These are phyloP conservation scores for Amiota mariae DNA, from an alignment of 2,888 invertebrate genomes.

Conservation along the genomic window DNA sequence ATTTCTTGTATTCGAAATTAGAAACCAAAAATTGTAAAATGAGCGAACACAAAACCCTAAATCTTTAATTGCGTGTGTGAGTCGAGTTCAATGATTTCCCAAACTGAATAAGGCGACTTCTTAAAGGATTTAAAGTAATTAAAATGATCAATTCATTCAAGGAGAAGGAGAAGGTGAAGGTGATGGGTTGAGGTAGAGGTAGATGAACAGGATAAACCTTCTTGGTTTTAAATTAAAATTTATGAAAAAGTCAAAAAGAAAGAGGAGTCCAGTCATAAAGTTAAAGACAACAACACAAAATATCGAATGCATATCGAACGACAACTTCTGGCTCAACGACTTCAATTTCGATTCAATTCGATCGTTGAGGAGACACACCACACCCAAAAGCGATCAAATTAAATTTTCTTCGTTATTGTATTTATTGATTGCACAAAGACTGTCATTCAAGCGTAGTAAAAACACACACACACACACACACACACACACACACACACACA, in stretches of 20 bases:
- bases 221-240: not conserved
- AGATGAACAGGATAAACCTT: slow-evolving; percentile 12
- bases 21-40: too few relatives aligned
- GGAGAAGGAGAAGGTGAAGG: slow-evolving; percentile 28
- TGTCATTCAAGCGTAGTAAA: not conserved
- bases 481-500: not conserved
- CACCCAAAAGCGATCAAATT: slow-evolving; percentile 26
- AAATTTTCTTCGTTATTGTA: slow-evolving; percentile 13
- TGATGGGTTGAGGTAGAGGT: too few relatives aligned
- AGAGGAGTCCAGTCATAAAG: too few relatives aligned
- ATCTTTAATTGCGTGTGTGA: slow-evolving; percentile 56
- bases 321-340: not conserved
- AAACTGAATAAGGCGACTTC: not conserved
- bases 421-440: slow-evolving; percentile 21
- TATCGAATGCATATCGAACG: too few relatives aligned
- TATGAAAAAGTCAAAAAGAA: not conserved
- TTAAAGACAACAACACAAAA: too few relatives aligned
- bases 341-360: not conserved
- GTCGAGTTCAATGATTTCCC: slow-evolving; percentile 41
- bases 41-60: too few relatives aligned
- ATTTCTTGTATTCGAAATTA: too few relatives aligned
- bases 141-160: slow-evolving; percentile 53
- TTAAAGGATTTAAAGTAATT: slow-evolving; percentile 57
- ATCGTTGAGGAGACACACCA: not conserved
- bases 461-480: not conserved